Conservation (phyloP, 2,888 invertebrate genomes). For the Cerceris ruficornis region DNA sequence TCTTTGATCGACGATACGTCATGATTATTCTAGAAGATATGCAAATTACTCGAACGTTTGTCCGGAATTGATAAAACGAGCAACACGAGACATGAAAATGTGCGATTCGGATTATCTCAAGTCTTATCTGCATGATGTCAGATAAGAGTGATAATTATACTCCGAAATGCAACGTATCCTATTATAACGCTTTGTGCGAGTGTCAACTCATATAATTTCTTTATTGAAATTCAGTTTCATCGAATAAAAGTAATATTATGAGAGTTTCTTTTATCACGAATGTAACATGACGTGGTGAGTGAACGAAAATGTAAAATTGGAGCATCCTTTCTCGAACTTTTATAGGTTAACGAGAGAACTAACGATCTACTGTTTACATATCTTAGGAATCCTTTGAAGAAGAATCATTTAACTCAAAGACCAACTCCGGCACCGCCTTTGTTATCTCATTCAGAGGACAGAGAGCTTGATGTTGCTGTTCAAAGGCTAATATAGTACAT, state of each 20-base stretch:
- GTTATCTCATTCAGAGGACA: slow-evolving; percentile 75
- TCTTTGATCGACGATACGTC: neutral
- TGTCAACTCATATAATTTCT: neutral
- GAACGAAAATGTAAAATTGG: neutral
- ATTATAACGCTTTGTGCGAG: neutral
- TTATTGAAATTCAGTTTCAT: neutral
- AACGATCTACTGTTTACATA: neutral
- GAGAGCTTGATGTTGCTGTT: slow-evolving; percentile 77
- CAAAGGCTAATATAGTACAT: slow-evolving; percentile 79
- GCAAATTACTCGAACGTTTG: neutral
- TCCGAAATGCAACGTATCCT: neutral
- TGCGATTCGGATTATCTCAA: slow-evolving; percentile 4
- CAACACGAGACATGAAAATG: neutral
- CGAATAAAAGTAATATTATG: slow-evolving; percentile 18
- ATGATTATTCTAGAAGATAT: neutral
- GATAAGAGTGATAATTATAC: slow-evolving; percentile 28
- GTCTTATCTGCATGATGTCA: slow-evolving; percentile 9
- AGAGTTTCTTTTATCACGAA: neutral
- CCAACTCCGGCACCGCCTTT: slow-evolving; percentile 77
- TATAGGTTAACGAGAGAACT: slow-evolving; percentile 1
- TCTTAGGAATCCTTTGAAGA: slow-evolving; percentile 78
- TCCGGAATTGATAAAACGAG: neutral
- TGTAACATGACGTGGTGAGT: slow-evolving; percentile 65
- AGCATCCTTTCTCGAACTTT: neutral
- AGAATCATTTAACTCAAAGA: slow-evolving; percentile 73